Base-by-base conservation (phyloP, 2,888 invertebrate genomes). In the Cheilosia soror region DNA sequence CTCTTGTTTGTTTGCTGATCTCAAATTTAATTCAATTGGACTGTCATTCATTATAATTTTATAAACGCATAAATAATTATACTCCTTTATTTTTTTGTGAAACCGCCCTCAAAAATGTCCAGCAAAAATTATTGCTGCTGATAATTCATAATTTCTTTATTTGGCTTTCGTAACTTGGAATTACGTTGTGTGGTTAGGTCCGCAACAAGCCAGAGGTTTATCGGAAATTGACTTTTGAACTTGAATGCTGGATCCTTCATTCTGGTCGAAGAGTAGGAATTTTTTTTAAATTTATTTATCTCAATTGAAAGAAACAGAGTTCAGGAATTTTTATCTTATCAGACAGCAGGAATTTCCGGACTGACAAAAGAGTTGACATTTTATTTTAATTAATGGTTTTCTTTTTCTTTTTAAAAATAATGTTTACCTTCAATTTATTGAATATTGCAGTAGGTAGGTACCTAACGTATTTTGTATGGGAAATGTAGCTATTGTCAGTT, bases 11-110 rank as follows among this genome's bases (percentile, higher is more conserved):
- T 13, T 13, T n/a, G 31, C 5, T 27, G 6, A 13, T 47, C 76
- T 9, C 76, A 60, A 53, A 44, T 47, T 47, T 77, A 68, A 69
- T 68, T 77, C 27, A 78, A 69, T 13, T 15, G 55, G 57, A 42
- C 40, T 58, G 57, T n/a, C 20, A 27, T 51, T 60, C 31, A 58
- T 57, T 37, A 51, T 51, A 13, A 13, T 2, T 27, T 47, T 6
- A 6, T 4, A 47, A 47, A 29, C 25, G 6, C 7, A 20, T 47
- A 20, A 58, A 27, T 20, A n/a, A 31, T 11, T 5, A n/a, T 40
- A 11, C 25, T 25, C 33, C 29, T 72, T 47, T 69, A 11, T 33
- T 25, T n/a, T 29, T 44, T 13, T 9, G 13, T 37, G 55, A 55
- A 20, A 31, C 44, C 51, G 51, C 31, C 72, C 62, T 31, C 9